Evolutionary conservation across 2,113 vertebrate species (phyloP), one percentile per base, ranked within the genome.

Genomic region (Equus przewalskii): DNA sequence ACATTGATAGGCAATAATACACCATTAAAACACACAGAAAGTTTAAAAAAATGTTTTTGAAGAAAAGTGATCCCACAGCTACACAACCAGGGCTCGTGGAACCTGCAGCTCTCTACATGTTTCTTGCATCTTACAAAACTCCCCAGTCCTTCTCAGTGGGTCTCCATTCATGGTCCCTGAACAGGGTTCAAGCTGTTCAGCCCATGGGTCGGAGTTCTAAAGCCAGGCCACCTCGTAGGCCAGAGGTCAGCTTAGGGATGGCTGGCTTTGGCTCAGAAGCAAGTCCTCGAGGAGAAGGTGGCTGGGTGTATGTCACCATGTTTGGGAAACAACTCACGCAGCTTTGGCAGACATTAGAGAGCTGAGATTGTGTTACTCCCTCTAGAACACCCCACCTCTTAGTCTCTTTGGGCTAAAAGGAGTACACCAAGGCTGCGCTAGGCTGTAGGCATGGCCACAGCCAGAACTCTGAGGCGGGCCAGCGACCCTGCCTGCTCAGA

Each of bases 11-110:
- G 14, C 33, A 83, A 90, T 24, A 62, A 22, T 11, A 49, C 13
- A 56, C 65, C 28, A 22, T 84, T 46, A 62, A 26, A 92, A 69
- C 33, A 90, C 46, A 64, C 21, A 33, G 28, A 79, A 49, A 80
- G 22, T 19, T 54, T 51, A 78, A 36, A 5, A 72, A 28, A 28
- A 33, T 33, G 3, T n/a, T 73, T 90, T 46, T 13, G 5, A 81
- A 93, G 86, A 41, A 85, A 82, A 91, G 19, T 0, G 0, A 60
- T 24, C 44, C 46, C 46, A 58, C 1, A 22, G 30, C 30, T 33
- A 67, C 2, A 0, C 3, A 65, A 51, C 22, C 16, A 15, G 41
- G 44, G 26, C 8, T 14, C 7, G 7, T 0, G 2, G 15, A 28
- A 36, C 14, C n/a, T 0, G 0, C n/a, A 15, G 5, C 15, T 49